Conservation (phyloP, 2,888 invertebrate genomes). For the Euzophera pinguis region DNA sequence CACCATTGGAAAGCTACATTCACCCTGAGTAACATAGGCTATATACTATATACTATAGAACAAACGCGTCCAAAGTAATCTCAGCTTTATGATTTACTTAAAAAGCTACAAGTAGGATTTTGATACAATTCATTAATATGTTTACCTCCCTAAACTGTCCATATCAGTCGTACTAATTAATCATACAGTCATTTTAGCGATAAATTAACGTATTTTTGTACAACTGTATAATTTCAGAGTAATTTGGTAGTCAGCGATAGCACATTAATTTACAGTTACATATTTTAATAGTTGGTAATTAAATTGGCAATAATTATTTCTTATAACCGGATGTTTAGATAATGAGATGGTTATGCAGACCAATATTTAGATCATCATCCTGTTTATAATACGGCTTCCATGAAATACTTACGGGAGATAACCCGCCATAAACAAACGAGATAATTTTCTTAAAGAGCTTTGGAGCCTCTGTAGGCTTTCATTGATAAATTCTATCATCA, state of each 20-base stretch:
- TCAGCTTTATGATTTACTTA: too few species aligned
- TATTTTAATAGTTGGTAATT: conserved; percentile 2
- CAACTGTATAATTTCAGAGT: background rate
- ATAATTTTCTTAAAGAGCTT: background rate
- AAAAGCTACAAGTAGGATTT: too few species aligned
- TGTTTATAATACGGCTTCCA: conserved; percentile 6
- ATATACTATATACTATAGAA: too few species aligned
- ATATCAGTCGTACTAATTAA: background rate
- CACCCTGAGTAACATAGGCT: too few species aligned
- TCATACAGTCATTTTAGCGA: background rate
- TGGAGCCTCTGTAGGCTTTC: background rate
- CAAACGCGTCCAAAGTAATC: too few species aligned
- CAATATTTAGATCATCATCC: conserved; percentile 12
- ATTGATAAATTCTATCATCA: too few species aligned
- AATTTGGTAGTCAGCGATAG: conserved; percentile 1
- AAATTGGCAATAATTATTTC: background rate
- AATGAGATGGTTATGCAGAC: conserved; percentile 1
- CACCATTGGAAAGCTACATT: too few species aligned
- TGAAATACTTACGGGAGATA: conserved; percentile 5
- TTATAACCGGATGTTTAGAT: conserved; percentile 6
- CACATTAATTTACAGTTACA: background rate
- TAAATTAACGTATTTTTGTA: background rate
- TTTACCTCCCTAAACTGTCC: too few species aligned
- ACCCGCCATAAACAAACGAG: background rate
- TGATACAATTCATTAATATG: too few species aligned